Base-by-base conservation (phyloP, 1,140 invertebrate species). In the Magallana gigas region DNA sequence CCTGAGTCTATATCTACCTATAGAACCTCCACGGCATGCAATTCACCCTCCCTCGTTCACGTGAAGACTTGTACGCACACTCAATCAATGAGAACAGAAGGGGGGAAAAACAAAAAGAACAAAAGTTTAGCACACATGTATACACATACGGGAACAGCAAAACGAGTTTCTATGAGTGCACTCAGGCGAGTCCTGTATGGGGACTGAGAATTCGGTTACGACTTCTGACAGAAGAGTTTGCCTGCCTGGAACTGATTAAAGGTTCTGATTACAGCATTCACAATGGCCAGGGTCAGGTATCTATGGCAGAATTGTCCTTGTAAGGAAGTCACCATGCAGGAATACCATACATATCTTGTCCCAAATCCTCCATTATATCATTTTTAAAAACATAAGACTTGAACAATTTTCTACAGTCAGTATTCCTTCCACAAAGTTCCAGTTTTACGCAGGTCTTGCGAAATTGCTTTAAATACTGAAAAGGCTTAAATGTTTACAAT, bases 81-180 rank as follows among this genome's bases (percentile, higher is more conserved):
- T 62, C n/a, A 11, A 16, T 62, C 14, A 62, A 62, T 62, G 60
- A 48, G 36, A 48, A 48, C 36, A 48, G 36, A 48, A 48, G 36
- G 36, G 36, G 0, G n/a, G n/a, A 62, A 62, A 16, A 23, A 0
- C 23, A 23, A 23, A n/a, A 62, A 62, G 36, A 48, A 48, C 36
- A 48, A 48, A 48, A 48, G 36, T 48, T 48, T 48, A 48, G 5
- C 36, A 48, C 36, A 48, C 36, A 48, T 48, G 36, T 48, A 48
- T 5, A 48, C 36, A 76, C 23, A 11, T 23, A 76, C 68, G 29
- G 12, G 68, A 29, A 29, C 68, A 36, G 68, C 23, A 29, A 48
- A 48, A 76, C 68, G 36, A 76, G 68, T 76, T 76, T 76, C 68
- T 76, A 12, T 29, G 68, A 76, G 68, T 76, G 68, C 68, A 76